A percentile compares a stretch with the other conserved stretches of the same genome.
These are phyloP conservation scores for Apis mellifera DNA, from an alignment of 1,140 invertebrate genomes.

Conservation along the genomic window DNA sequence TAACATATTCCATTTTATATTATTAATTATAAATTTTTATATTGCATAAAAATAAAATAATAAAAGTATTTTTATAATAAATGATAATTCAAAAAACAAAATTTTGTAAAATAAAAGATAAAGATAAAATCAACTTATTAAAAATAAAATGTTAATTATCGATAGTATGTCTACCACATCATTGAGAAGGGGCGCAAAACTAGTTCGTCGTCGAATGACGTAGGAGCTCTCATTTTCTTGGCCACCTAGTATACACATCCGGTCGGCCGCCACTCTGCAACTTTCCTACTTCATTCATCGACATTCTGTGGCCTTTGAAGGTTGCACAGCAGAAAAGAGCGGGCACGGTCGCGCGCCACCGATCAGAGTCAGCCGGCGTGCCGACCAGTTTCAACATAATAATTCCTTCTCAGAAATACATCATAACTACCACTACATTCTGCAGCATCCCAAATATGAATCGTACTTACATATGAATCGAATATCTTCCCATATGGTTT, in stretches of 20 bases:
- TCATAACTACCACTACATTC: constrained; percentile 17
- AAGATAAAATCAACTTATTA: neutral
- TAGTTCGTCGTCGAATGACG: constrained; percentile 46
- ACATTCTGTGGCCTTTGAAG: constrained; percentile 81
- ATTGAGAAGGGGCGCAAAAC: constrained; percentile 37
- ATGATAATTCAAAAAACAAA: too few species aligned
- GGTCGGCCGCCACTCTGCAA: constrained; percentile 71
- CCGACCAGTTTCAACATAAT: constrained; percentile 63
- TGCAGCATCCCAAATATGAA: neutral
- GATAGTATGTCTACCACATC: constrained; percentile 23
- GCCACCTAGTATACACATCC: constrained; percentile 71
- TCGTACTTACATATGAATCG: constrained; percentile 10
- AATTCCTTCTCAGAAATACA: constrained; percentile 64
- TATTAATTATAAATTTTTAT: neutral
- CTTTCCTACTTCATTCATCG: constrained; percentile 81
- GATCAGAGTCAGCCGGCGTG: constrained; percentile 31
- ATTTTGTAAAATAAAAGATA: neutral
- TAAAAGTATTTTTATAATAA: neutral
- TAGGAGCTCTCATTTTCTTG: constrained; percentile 62
- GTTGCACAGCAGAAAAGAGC: constrained; percentile 74
- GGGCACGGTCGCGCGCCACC: constrained; percentile 49
- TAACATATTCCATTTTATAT: neutral
- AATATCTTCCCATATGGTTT: neutral
- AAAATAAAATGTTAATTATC: constrained; percentile 17
- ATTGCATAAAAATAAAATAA: too few species aligned